These are phyloP conservation scores for Argyrosomus japonicus DNA, from an alignment of 2,113 vertebrate species.

Conservation along the genomic window DNA sequence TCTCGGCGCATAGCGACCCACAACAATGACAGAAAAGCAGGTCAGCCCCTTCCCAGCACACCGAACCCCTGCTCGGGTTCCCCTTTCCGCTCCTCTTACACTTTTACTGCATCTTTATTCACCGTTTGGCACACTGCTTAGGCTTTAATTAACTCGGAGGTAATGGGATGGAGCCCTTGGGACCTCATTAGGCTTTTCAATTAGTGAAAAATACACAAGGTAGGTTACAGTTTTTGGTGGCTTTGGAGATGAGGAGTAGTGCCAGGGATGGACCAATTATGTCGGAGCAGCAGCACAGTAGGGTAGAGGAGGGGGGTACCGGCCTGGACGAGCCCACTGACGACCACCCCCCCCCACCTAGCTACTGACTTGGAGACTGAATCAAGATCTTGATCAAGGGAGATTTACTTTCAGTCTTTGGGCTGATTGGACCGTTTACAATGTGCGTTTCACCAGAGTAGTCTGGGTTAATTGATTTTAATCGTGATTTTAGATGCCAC, in stretches of 20 bases:
- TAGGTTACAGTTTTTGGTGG: constrained; percentile 83
- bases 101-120: constrained; percentile 83
- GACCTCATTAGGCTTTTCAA: constrained; percentile 89
- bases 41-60: constrained; percentile 72
- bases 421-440: background rate
- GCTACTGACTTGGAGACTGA: background rate
- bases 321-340: constrained; percentile 49
- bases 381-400: background rate
- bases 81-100: constrained; percentile 61
- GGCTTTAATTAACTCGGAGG: constrained; percentile 85
- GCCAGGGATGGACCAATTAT: constrained; percentile 82
- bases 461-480: constrained; percentile 10
- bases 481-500: background rate
- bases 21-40: constrained; percentile 83
- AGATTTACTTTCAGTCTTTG: background rate
- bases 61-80: constrained; percentile 58
- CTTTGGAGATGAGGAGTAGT: constrained; percentile 77
- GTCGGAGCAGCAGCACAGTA: constrained; percentile 19
- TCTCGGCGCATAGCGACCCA: constrained; percentile 73
- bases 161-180: constrained; percentile 87
- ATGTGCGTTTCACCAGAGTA: background rate
- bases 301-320: background rate
- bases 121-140: constrained; percentile 79
- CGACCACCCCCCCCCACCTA: constrained; percentile 10
- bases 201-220: constrained; percentile 86